phyloP scores from a whole-genome alignment of 2,113 vertebrate genomes.

The Microtus pennsylvanicus region DNA sequence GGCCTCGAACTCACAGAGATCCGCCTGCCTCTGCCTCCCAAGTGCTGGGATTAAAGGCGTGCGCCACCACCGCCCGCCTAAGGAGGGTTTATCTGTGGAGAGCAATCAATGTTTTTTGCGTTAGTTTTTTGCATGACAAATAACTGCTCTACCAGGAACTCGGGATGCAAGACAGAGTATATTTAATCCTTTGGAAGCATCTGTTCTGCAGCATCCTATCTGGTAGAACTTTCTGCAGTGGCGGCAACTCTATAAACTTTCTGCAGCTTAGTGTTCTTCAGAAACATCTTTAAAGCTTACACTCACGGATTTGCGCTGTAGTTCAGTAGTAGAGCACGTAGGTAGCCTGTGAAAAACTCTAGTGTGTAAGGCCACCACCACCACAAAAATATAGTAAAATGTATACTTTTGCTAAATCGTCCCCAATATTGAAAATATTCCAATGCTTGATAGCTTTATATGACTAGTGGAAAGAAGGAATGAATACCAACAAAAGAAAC shows the following conservation, averaged over 20 bases:
- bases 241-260: background rate
- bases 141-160: background rate
- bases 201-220: background rate
- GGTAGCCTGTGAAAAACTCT: background rate
- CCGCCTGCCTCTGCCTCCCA: too few species aligned
- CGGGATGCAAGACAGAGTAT: background rate
- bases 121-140: background rate
- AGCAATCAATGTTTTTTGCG: background rate
- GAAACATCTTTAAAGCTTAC: background rate
- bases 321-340: background rate
- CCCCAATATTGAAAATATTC: background rate
- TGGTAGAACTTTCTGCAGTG: conserved; percentile 11
- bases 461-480: background rate
- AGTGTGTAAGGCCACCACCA: background rate
- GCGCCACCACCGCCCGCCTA: too few species aligned
- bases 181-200: background rate
- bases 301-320: background rate
- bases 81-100: background rate
- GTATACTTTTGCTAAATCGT: conserved; percentile 4
- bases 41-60: too few species aligned
- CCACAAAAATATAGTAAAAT: background rate
- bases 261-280: background rate
- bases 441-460: background rate
- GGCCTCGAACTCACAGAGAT: too few species aligned
- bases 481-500: background rate